Evolutionary conservation across 1,140 invertebrate genomes (phyloP).

Genomic region (Melitaea cinxia): DNA sequence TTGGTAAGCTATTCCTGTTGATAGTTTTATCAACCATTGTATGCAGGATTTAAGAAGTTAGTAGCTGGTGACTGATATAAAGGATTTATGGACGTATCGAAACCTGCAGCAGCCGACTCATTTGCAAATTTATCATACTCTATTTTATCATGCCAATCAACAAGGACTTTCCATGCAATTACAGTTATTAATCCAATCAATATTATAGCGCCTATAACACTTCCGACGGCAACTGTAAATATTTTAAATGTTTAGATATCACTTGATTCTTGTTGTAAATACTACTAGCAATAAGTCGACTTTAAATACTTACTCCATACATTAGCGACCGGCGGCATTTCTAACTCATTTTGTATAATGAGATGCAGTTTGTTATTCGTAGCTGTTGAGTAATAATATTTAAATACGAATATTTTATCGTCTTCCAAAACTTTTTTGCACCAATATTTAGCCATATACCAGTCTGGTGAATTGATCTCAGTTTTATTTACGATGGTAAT

Average conservation of each 20-base stretch:
- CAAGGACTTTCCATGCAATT: slow-evolving; percentile 60
- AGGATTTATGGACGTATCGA: slow-evolving; percentile 44
- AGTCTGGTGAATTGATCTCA: slow-evolving; percentile 45
- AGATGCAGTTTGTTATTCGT: slow-evolving; percentile 33
- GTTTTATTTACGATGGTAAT: slow-evolving; percentile 47
- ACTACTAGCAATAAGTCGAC: too few relatives aligned
- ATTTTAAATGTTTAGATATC: too few relatives aligned
- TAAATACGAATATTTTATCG: slow-evolving; percentile 49
- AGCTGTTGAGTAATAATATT: slow-evolving; percentile 44
- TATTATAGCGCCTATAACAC: slow-evolving; percentile 49
- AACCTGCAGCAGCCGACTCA: slow-evolving; percentile 47
- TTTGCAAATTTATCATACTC: slow-evolving; percentile 57
- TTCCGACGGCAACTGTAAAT: slow-evolving; percentile 57
- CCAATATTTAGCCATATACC: slow-evolving; percentile 43
- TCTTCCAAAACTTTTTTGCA: slow-evolving; percentile 52
- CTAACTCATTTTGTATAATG: slow-evolving; percentile 59
- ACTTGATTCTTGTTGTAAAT: too few relatives aligned
- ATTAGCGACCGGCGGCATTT: slow-evolving; percentile 44
- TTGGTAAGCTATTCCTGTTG: too few relatives aligned
- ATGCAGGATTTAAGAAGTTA: slow-evolving; percentile 45
- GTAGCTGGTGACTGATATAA: slow-evolving; percentile 39
- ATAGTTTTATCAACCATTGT: slow-evolving; percentile 12
- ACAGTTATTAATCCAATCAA: slow-evolving; percentile 60
- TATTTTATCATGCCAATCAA: slow-evolving; percentile 55
- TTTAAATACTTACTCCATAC: slow-evolving; percentile 65